Base-by-base conservation (phyloP, 2,888 invertebrate genomes). In the Leptopilina drosophilae region DNA sequence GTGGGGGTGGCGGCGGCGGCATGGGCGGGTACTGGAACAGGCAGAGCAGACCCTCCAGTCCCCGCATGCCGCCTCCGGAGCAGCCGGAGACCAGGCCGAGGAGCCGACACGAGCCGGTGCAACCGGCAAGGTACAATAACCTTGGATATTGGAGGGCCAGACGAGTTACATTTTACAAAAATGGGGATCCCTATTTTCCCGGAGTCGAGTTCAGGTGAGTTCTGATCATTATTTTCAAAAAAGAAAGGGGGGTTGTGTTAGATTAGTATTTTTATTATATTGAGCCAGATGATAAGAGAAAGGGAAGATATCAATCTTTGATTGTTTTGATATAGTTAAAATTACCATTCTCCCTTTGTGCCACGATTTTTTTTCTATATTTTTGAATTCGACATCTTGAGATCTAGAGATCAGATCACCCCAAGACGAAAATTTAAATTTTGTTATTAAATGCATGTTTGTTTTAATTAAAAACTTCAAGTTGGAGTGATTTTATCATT, bases 151-250 rank as follows among this genome's bases (percentile, higher is more conserved):
- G 97, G 97, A 95, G 96, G 88, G 97, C 97, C 0, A 93, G 97
- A 80, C 93, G 97, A 77, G 96, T 98, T 80, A 95, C 96, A 1
- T 98, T 98, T 92, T 98, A 96, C 93, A 95, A 97, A 90, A 98
- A 98, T 93, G 98, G 98, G 4, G 98, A 98, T 90, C 96, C 97
- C 0, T 97, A 97, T 90, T 97, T 96, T 89, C 97, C 97, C 15
- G 98, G 98, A 0, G 95, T 97, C 59, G 97, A 97, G 91, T 95
- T 96, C 90, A 94, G 96, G 86, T 92, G 77, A 82, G 81, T 82
- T 49, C 5, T 40, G 5, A 11, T 14, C 56, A 8, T 33, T 5
- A 73, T 40, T 33, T 56, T 14, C 5, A 3, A 53, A 14, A 26
- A 14, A 20, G 1, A 20, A 20, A 1, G 20, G 11, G 26, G 11